phyloP scores from a whole-genome alignment of 2,797 vertebrate species.

The Vespertilio murinus region DNA sequence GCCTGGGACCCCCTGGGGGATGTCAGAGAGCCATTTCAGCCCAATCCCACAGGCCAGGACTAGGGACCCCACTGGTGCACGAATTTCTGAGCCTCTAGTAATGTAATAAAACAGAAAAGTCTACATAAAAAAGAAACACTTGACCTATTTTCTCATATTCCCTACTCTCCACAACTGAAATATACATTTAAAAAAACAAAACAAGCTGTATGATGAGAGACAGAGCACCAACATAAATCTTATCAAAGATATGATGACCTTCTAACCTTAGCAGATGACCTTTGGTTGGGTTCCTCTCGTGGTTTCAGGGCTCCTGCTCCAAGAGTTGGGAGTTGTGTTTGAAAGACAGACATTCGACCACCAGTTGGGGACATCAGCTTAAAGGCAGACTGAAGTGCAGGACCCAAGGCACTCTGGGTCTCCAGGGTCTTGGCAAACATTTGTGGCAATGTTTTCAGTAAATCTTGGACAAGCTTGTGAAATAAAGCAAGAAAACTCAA shows the following conservation, averaged over 20 bases:
- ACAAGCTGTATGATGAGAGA: background rate
- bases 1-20: too few species aligned
- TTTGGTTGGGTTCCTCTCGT: constrained; percentile 95
- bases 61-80: too few species aligned
- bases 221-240: background rate
- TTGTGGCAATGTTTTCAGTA: constrained; percentile 92
- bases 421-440: constrained; percentile 96
- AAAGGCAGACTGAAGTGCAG: constrained; percentile 94
- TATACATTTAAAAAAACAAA: constrained; percentile 44
- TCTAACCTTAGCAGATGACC: constrained; percentile 92
- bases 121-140: constrained; percentile 26
- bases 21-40: too few species aligned
- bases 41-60: too few species aligned
- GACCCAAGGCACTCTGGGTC: constrained; percentile 95
- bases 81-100: too few species aligned
- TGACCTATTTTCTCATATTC: constrained; percentile 26
- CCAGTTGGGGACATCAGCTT: constrained; percentile 96
- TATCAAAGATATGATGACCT: background rate
- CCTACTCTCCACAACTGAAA: background rate
- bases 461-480: constrained; percentile 93
- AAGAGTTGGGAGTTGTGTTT: constrained; percentile 95
- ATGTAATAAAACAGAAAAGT: background rate
- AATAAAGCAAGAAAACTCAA: constrained; percentile 72
- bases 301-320: constrained; percentile 93
- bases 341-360: constrained; percentile 95